Conservation (phyloP, 2,888 invertebrate genomes). For the Peribatodes rhomboidaria region DNA sequence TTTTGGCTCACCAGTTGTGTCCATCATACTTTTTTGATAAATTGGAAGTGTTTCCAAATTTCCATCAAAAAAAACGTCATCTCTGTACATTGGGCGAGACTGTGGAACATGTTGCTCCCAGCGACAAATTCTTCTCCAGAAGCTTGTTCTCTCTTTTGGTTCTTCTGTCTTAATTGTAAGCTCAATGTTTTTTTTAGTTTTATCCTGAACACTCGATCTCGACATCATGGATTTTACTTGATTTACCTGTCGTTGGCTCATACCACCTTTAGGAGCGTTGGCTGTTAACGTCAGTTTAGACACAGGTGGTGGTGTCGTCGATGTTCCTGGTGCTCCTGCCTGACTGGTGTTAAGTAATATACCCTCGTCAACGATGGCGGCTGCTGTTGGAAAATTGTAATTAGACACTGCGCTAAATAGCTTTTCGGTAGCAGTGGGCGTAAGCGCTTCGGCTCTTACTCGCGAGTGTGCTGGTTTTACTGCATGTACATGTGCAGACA, state of each 20-base stretch:
- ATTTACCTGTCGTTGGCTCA: slow-evolving; percentile 70
- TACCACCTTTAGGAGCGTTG: slow-evolving; percentile 63
- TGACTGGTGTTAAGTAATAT: slow-evolving; percentile 45
- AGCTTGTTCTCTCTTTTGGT: slow-evolving; percentile 57
- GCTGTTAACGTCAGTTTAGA: slow-evolving; percentile 70
- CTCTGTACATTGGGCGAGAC: slow-evolving; percentile 78
- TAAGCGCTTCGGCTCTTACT: slow-evolving; percentile 46
- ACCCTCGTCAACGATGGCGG: slow-evolving; percentile 66
- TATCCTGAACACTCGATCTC: slow-evolving; percentile 59
- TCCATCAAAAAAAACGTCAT: slow-evolving; percentile 78
- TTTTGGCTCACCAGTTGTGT: slow-evolving; percentile 57
- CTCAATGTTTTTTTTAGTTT: slow-evolving; percentile 56
- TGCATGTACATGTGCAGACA: slow-evolving; percentile 54
- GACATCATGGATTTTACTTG: slow-evolving; percentile 75
- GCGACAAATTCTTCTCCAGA: slow-evolving; percentile 65
- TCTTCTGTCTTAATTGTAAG: slow-evolving; percentile 53
- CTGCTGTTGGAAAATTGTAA: slow-evolving; percentile 75
- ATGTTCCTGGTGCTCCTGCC: slow-evolving; percentile 59
- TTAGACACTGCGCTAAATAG: slow-evolving; percentile 62
- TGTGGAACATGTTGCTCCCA: slow-evolving; percentile 75
- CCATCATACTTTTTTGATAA: slow-evolving; percentile 75
- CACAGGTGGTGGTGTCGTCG: slow-evolving; percentile 52
- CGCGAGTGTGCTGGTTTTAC: slow-evolving; percentile 54
- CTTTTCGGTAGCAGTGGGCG: slow-evolving; percentile 59
- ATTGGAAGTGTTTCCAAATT: slow-evolving; percentile 67